These are phyloP conservation scores for Pentalonia nigronervosa DNA, from an alignment of 1,140 invertebrate species.

Conservation along the genomic window DNA sequence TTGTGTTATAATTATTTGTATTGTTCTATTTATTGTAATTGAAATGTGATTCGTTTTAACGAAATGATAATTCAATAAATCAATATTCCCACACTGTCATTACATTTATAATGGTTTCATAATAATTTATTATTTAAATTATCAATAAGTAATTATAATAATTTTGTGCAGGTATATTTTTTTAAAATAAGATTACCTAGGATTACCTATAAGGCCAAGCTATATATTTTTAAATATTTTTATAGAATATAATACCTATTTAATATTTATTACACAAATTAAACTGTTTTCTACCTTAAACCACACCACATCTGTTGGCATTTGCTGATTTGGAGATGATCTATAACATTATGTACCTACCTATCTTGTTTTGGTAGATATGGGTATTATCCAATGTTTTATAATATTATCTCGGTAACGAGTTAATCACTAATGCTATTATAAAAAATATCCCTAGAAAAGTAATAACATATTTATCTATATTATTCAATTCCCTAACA, in stretches of 20 bases:
- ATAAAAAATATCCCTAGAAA: no score
- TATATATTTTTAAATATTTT: background rate
- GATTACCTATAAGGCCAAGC: background rate
- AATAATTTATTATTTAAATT: background rate
- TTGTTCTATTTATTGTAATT: background rate
- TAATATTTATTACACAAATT: background rate
- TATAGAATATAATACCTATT: background rate
- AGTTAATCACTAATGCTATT: no score
- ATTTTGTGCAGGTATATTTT: background rate
- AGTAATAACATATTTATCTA: no score
- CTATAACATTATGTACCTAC: background rate
- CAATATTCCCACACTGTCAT: background rate
- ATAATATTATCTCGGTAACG: no score
- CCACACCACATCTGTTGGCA: background rate
- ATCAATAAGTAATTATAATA: background rate
- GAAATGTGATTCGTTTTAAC: background rate
- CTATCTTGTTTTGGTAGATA: background rate
- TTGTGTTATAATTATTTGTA: background rate
- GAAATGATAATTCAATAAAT: background rate
- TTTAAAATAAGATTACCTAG: background rate
- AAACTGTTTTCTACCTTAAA: background rate
- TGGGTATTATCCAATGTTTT: background rate
- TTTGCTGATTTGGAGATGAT: background rate
- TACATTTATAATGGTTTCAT: background rate
- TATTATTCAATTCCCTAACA: no score